Evolutionary conservation across 2,113 vertebrate genomes (phyloP).

Genomic region (Channa argus): DNA sequence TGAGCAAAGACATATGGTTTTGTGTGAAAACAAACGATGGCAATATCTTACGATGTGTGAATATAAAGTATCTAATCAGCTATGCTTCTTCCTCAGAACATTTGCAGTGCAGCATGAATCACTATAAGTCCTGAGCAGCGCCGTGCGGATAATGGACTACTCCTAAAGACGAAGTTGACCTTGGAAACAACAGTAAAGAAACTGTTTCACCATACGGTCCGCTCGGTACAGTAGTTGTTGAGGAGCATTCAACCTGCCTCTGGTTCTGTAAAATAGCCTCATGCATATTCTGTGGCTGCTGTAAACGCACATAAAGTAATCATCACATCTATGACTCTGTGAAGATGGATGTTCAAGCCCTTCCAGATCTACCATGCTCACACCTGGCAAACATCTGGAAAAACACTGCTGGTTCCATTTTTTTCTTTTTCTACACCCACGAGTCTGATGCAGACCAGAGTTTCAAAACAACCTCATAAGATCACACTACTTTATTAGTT

Average conservation of each 20-base stretch:
- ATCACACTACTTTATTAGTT: not conserved
- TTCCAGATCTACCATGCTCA: not conserved
- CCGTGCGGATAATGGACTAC: not conserved
- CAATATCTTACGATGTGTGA: not conserved
- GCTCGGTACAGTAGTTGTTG: too few relatives aligned
- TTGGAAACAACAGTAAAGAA: too few relatives aligned
- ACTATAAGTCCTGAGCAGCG: slow-evolving; percentile 1
- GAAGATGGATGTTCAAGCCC: slow-evolving; percentile 6
- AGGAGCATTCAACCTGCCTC: not conserved
- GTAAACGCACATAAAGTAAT: slow-evolving; percentile 6
- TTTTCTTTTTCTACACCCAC: slow-evolving; percentile 2
- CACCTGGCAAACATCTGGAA: slow-evolving; percentile 56
- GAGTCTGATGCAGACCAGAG: slow-evolving; percentile 14
- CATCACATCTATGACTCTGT: slow-evolving; percentile 30
- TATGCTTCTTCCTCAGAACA: not conserved
- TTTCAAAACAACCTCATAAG: not conserved
- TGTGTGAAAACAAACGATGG: slow-evolving; percentile 16
- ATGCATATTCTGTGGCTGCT: slow-evolving; percentile 13
- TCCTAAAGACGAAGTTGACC: too few relatives aligned
- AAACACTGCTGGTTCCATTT: not conserved
- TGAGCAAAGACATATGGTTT: slow-evolving; percentile 19
- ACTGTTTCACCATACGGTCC: too few relatives aligned
- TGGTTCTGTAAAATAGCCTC: not conserved
- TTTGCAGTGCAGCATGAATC: not conserved
- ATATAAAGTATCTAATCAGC: not conserved